phyloP scores from a whole-genome alignment of 2,113 vertebrate genomes.

The Myotis brandtii region DNA sequence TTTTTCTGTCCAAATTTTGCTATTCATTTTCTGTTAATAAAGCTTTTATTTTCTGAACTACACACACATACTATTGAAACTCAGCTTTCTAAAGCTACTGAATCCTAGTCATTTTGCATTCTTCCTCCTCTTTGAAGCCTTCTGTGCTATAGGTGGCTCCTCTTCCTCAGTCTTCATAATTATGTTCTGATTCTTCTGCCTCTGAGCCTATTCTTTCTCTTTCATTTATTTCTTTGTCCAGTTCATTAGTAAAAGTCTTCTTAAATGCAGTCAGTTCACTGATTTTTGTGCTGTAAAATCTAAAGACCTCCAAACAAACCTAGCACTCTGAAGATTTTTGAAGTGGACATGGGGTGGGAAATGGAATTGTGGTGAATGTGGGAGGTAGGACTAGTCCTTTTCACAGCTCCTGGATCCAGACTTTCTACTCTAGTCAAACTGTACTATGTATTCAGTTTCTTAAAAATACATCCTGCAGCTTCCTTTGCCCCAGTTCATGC shows the following conservation, averaged over 20 bases:
- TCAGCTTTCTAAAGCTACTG: background rate
- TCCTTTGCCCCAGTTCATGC: background rate
- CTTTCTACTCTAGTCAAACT: background rate
- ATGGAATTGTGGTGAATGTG: background rate
- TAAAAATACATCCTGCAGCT: fast-evolving
- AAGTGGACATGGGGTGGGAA: background rate
- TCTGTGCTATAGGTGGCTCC: background rate
- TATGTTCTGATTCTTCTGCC: background rate
- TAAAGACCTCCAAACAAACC: background rate
- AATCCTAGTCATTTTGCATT: background rate
- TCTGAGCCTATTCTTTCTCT: background rate
- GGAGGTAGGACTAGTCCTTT: background rate
- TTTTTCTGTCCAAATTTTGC: background rate
- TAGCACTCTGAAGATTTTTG: background rate
- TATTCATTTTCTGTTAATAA: background rate
- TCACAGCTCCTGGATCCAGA: background rate
- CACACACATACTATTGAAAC: background rate
- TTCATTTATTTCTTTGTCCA: background rate
- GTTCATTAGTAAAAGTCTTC: background rate
- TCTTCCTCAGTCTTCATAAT: background rate
- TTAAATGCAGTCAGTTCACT: background rate
- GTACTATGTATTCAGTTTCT: background rate
- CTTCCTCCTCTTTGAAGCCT: background rate
- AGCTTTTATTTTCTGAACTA: background rate
- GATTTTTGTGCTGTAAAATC: background rate